Percentiles rank a stretch among this genome's conserved stretches.
Conservation (phyloP, 2,888 invertebrate genomes). For the Acanthosepion lycidas region DNA sequence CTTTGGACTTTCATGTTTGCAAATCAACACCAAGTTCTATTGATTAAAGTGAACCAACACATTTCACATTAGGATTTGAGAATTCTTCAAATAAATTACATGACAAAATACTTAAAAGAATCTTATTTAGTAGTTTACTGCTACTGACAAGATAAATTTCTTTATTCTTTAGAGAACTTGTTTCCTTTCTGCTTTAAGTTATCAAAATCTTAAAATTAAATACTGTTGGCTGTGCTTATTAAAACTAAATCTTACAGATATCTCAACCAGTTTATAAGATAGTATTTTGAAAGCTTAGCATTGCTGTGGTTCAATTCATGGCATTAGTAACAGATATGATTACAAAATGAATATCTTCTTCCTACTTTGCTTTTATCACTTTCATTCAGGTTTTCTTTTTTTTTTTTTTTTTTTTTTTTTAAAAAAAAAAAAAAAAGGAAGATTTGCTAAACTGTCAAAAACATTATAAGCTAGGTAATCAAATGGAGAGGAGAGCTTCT, state of each 20-base stretch:
- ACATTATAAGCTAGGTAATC: neutral
- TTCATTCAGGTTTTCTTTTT: neutral
- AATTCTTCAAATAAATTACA: neutral
- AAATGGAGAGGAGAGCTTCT: neutral
- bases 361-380: neutral
- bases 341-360: neutral
- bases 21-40: neutral
- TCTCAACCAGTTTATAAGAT: neutral
- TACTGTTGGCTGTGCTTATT: neutral
- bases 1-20: too few relatives aligned
- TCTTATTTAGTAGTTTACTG: neutral
- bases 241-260: neutral
- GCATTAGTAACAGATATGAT: neutral
- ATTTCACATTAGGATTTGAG: neutral
- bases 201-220: neutral
- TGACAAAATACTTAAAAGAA: neutral
- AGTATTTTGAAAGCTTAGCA: neutral
- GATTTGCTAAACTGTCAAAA: neutral
- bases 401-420: too few relatives aligned
- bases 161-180: neutral
- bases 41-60: neutral
- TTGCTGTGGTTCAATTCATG: neutral
- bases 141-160: neutral
- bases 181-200: neutral
- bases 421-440: too few relatives aligned